Conservation (phyloP, 2,113 vertebrate species). For the Myotis brandtii region DNA sequence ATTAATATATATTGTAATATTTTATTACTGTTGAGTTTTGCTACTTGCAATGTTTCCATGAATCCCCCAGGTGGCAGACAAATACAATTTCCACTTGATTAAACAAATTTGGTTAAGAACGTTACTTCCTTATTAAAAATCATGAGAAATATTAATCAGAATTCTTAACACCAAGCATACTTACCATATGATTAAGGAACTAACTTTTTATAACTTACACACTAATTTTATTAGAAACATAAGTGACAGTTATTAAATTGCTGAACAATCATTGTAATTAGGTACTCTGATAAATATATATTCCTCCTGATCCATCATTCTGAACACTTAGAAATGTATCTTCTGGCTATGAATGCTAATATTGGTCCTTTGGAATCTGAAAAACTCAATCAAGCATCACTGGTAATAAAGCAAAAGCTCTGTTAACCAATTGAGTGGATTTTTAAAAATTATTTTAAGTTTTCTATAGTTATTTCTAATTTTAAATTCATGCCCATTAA, state of each 20-base stretch:
- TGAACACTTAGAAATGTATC: slow-evolving; percentile 35
- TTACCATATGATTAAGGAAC: slow-evolving; percentile 8
- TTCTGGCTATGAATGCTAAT: slow-evolving; percentile 4
- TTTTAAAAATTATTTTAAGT: slow-evolving; percentile 56
- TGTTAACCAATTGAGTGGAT: background rate
- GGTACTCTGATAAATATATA: background rate
- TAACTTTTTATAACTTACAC: background rate
- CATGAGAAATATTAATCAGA: slow-evolving; percentile 38
- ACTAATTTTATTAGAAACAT: slow-evolving; percentile 7
- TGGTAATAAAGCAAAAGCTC: slow-evolving; percentile 57
- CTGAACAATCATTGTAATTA: background rate
- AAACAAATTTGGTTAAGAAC: background rate
- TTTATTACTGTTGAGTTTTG: slow-evolving; percentile 9
- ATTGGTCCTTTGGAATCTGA: slow-evolving; percentile 50
- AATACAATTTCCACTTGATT: slow-evolving; percentile 50
- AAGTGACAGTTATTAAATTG: slow-evolving; percentile 39
- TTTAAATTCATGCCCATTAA: slow-evolving; percentile 11
- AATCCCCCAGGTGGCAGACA: slow-evolving; percentile 85
- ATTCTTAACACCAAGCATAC: slow-evolving; percentile 13
- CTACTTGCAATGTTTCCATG: slow-evolving; percentile 13
- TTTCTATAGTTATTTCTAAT: slow-evolving; percentile 49
- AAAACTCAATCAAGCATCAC: slow-evolving; percentile 53
- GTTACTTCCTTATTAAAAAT: background rate
- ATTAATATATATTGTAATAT: background rate
- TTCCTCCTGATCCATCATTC: background rate